Percentiles rank a stretch among this genome's conserved stretches.
Conservation (phyloP, 2,113 vertebrate genomes). For the Boulengeromyrus knoepffleri region DNA sequence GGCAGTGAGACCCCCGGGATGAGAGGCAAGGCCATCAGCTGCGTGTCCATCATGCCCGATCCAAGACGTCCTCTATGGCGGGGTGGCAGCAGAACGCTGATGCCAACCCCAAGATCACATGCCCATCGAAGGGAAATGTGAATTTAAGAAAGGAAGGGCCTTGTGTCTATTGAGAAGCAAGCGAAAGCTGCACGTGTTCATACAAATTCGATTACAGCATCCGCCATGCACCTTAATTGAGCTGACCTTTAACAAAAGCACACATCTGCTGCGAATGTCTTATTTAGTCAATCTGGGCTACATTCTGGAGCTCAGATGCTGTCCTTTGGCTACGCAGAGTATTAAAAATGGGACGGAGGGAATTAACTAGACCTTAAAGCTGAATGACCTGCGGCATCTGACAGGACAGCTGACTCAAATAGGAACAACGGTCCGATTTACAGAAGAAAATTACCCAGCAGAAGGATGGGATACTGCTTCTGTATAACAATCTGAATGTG, state of each 20-base stretch:
- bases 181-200: background rate
- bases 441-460: background rate
- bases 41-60: background rate
- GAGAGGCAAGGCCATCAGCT: background rate
- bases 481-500: background rate
- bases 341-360: background rate
- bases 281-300: background rate
- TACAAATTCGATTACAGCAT: background rate
- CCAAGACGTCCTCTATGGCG: background rate
- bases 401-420: slow-evolving; percentile 7
- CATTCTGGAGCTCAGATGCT: background rate
- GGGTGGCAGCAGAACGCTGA: background rate
- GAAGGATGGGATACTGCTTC: background rate
- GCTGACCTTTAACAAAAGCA: background rate
- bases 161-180: too few relatives aligned
- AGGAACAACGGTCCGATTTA: slow-evolving; percentile 12
- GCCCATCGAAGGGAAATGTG: background rate
- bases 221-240: background rate
- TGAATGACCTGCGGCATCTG: background rate
- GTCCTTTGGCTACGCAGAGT: background rate
- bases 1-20: slow-evolving; percentile 11
- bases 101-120: background rate
- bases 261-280: background rate
- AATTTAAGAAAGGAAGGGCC: background rate
- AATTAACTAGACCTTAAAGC: background rate